Evolutionary conservation across 2,797 vertebrate species (phyloP).

Genomic region (Phoebastria nigripes): DNA sequence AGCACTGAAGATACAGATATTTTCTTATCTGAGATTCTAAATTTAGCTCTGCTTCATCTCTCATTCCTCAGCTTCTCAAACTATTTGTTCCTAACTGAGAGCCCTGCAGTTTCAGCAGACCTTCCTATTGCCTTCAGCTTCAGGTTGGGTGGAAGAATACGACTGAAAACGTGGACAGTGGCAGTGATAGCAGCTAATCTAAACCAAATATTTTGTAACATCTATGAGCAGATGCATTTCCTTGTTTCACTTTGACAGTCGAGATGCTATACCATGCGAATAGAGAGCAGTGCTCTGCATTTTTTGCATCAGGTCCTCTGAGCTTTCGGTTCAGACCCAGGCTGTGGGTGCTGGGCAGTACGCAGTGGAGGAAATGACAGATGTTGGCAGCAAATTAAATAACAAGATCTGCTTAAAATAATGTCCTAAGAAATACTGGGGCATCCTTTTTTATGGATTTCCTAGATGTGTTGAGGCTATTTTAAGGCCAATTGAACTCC

Average conservation of each 20-base stretch:
- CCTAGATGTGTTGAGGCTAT: background rate
- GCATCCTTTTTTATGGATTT: background rate
- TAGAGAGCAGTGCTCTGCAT: background rate
- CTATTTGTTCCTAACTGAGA: background rate
- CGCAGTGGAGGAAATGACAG: background rate
- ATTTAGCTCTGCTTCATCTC: background rate
- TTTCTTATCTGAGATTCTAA: background rate
- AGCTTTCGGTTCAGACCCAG: background rate
- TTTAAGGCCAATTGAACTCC: background rate
- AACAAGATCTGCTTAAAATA: background rate
- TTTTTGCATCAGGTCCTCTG: background rate
- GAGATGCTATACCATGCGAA: background rate
- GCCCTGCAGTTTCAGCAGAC: background rate
- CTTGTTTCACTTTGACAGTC: background rate
- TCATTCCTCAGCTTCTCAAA: background rate
- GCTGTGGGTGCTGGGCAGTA: background rate
- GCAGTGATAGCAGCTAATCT: background rate
- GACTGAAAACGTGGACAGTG: rapidly evolving
- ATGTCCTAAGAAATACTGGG: background rate
- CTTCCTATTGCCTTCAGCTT: background rate
- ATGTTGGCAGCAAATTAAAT: background rate
- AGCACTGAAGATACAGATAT: background rate
- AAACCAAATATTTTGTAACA: background rate
- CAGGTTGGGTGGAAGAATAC: background rate
- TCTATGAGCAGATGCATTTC: background rate